A percentile compares a stretch with the other conserved stretches of the same genome.
Evolutionary conservation across 1,140 invertebrate species (phyloP).

Genomic region (Scaptodrosophila lebanonensis): DNA sequence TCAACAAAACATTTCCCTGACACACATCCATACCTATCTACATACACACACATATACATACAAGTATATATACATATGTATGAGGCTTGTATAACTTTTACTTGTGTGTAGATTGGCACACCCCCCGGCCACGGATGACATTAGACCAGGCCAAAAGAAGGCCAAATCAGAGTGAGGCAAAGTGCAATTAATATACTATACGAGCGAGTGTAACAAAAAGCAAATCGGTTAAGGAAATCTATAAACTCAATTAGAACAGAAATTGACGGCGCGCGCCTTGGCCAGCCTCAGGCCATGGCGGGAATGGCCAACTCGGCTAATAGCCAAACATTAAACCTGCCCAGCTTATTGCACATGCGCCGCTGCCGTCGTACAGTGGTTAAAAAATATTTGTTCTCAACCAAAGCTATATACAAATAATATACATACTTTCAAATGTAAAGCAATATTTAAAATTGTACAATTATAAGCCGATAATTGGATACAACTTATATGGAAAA

Average conservation of each 20-base stretch:
- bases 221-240: conserved; percentile 54
- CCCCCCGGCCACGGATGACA: conserved; percentile 60
- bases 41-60: no score
- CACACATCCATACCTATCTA: conserved; percentile 51
- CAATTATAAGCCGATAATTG: no score
- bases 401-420: no score
- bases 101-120: conserved; percentile 27
- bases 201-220: conserved; percentile 21
- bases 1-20: conserved; percentile 70
- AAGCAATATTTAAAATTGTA: no score
- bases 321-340: conserved; percentile 32
- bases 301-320: conserved; percentile 15
- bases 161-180: background rate
- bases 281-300: conserved; percentile 19
- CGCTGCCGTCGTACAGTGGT: no score
- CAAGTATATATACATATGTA: no score
- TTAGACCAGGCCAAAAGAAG: conserved; percentile 43
- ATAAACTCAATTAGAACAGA: conserved; percentile 67
- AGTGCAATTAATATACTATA: conserved; percentile 42
- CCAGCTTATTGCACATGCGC: background rate
- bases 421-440: no score
- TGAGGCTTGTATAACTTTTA: conserved; percentile 51
- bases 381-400: no score
- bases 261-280: conserved; percentile 8
- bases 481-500: no score